Base-by-base conservation (phyloP, 2,797 vertebrate genomes). In the Siniperca undulata region DNA sequence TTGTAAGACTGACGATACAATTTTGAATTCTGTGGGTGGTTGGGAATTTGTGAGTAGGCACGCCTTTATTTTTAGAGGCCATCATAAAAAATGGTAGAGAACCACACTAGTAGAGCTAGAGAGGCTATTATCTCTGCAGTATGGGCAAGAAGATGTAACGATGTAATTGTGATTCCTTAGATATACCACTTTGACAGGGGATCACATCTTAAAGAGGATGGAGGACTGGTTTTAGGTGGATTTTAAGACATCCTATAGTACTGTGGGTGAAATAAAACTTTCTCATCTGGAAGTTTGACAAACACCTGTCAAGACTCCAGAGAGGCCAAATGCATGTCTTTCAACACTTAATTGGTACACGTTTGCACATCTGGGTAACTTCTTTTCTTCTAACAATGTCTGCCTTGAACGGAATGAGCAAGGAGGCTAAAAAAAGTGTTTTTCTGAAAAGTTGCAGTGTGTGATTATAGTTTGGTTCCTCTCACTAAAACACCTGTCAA, bases 21-120 rank as follows among this genome's bases (percentile, higher is more conserved):
- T 74, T 70, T 46, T 70, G 56, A 60, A 78, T 78, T 24, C 19
- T 70, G 83, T 72, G 75, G 61, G 81, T 81, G 75, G 56, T 56
- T 55, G 61, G 38, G 77, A 78, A 62, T 70, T 82, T 60, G 36
- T 62, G 62, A 24, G 60, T 40, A 59, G 62, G 52, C 60, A 36
- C 65, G 53, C 14, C 20, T 44, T 9, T 81, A 82, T 86, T 79
- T 92, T 83, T 78, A 72, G 50, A 60, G 53, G 48, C 46, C 27
- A 58, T 62, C 22, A 56, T 53, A 30, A 36, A 65, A 70, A 71
- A 68, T 56, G 10, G n/a, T 20, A 61, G 53, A 30, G 55, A 67
- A 46, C 34, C 19, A 53, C 56, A 75, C 19, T 1, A 16, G 62
- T 24, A 2, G 4, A 68, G 80, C 27, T 24, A n/a, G 36, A 53